phyloP scores from a whole-genome alignment of 2,888 invertebrate species.

The Philhelius pedissequus region DNA sequence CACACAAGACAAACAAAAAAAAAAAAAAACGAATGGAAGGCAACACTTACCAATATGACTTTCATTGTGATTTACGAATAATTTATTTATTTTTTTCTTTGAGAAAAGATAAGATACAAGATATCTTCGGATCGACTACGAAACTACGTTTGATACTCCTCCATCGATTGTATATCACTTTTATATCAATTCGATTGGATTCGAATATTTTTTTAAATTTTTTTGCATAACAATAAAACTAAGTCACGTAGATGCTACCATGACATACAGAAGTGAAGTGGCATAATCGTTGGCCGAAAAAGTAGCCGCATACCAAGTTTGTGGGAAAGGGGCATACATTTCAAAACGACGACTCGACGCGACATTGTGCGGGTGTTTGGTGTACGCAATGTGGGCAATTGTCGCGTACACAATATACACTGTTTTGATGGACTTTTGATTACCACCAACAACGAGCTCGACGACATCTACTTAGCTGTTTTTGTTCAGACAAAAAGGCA shows the following conservation, averaged over 20 bases:
- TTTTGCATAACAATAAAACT: conserved; percentile 56
- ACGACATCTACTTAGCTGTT: not conserved
- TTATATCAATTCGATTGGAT: conserved; percentile 54
- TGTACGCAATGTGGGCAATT: conserved; percentile 9
- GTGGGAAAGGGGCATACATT: conserved; percentile 42
- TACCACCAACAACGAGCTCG: not conserved
- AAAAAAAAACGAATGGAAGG: not conserved
- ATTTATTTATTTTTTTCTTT: not conserved
- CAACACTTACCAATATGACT: conserved; percentile 58
- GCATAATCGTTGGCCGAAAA: conserved; percentile 63
- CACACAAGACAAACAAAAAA: not conserved
- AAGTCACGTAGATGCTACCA: conserved; percentile 57
- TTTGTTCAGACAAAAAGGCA: not conserved
- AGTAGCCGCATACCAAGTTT: not conserved
- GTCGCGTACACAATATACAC: conserved; percentile 51
- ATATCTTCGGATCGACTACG: conserved; percentile 38
- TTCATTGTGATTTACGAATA: conserved; percentile 50
- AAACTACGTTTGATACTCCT: conserved; percentile 61
- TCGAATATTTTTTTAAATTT: not conserved
- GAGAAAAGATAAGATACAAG: conserved; percentile 11
- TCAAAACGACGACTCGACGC: not conserved
- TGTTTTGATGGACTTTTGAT: conserved; percentile 50
- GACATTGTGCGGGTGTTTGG: not conserved
- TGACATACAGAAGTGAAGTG: conserved; percentile 50
- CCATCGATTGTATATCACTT: conserved; percentile 63